Evolutionary conservation across 2,797 vertebrate species (phyloP), one percentile per base, ranked within the genome.

Genomic region (Centropyge bicolor): DNA sequence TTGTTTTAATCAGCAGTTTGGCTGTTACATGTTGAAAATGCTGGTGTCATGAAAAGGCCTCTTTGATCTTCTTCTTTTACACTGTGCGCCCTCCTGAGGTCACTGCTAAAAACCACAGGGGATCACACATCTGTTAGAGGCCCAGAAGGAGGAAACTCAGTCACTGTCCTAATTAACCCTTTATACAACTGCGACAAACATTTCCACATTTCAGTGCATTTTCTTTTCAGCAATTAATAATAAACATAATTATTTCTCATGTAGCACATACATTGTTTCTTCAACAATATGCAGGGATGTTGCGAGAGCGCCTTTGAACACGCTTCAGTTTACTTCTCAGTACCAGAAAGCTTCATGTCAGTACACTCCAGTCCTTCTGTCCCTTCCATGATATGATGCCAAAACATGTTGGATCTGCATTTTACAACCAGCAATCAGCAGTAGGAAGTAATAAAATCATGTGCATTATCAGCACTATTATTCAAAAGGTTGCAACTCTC

Each of bases 121-220:
- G 13, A 24, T 54, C 64, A 6, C 16, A 82, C 79, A 76, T 80
- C 76, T 76, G 79, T 60, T 20, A 17, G 46, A 60, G 52, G 14
- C 49, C 11, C 54, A 8, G 2, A 22, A 22, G 8, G 14, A 8
- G 1, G 22, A 41, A 27, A 24, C n/a, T 16, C 2, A 35, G 8
- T 13, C 41, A 70, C 48, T 52, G 14, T 22, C 45, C 14, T 12
- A 4, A 22, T 40, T 40, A 13, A 10, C 13, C n/a, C 16, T 27
- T 40, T 55, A 43, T 24, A 13, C 4, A n/a, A 20, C 8, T 20
- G 20, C n/a, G 7, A 10, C 19, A 9, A 49, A 31, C 27, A 31
- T 2, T 31, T 31, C 27, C 27, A 45, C 16, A 17, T 45, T 45
- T 43, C 41, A 14, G 27, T 31, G 27, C 27, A 31, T 31, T 31